Conservation (phyloP, 1,140 invertebrate genomes). For the Neotoxoptera formosana region DNA sequence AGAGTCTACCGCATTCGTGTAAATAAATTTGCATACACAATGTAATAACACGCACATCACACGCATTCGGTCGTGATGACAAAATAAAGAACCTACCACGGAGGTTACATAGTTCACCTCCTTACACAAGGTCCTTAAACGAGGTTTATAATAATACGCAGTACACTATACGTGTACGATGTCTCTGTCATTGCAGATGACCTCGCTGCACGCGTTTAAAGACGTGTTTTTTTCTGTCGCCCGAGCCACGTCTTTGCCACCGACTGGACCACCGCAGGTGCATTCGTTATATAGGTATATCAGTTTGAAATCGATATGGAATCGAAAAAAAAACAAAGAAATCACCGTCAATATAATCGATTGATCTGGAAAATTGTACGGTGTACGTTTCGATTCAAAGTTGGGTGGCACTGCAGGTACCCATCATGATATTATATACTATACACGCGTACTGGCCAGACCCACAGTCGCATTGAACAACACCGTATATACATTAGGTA, state of each 20-base stretch:
- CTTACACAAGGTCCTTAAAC: neutral
- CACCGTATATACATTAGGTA: neutral
- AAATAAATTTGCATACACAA: neutral
- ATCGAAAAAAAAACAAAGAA: too few relatives aligned
- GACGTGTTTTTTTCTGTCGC: neutral
- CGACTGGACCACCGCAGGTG: neutral
- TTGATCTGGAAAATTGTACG: too few relatives aligned
- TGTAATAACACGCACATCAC: neutral
- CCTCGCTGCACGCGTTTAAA: neutral
- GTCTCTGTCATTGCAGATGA: neutral
- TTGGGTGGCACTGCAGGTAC: neutral
- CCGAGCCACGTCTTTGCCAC: neutral
- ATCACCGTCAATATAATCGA: too few relatives aligned
- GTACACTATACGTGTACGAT: neutral
- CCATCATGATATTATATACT: neutral
- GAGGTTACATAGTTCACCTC: neutral
- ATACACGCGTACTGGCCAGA: neutral
- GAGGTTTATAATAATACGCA: neutral
- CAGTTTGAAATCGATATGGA: neutral
- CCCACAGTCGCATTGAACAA: neutral
- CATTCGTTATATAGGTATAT: neutral
- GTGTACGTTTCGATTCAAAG: neutral
- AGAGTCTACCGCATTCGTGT: neutral
- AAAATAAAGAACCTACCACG: neutral
- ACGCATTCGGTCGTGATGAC: neutral